Base-by-base conservation (phyloP, 2,888 invertebrate genomes). In the Scaptomyza parva region DNA sequence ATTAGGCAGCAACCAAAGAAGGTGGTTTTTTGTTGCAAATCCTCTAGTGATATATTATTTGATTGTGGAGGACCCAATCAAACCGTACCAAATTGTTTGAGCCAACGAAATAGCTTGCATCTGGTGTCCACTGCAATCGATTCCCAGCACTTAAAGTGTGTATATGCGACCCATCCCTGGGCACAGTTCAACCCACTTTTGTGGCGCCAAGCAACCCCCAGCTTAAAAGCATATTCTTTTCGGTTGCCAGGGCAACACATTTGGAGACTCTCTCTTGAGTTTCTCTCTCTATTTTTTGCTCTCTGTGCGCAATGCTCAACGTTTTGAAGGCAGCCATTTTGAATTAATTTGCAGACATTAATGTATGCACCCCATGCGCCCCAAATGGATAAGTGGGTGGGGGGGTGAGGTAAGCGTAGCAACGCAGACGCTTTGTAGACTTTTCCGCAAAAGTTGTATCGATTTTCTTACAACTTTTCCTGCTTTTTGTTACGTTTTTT, bases 101-200 rank as follows among this genome's bases (percentile, higher is more conserved):
- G 48, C 88, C 88, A 89, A 89, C 88, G 84, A 78, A 78, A 86
- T 50, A 59, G 62, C 45, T 88, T 88, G 88, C 88, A 89, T 88
- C 88, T 89, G 88, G 88, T 88, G 88, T 75, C 78, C 78, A 71
- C 69, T 72, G 61, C 55, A 83, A 78, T 81, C 73, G 79, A 81
- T 86, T 88, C 85, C 71, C 86, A 87, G 55, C 53, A 40, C 43
- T 52, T 50, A 3, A 5, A 35, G 57, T 39, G 39, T 53, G 45
- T 28, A 17, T 45, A 1, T 0, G n/a, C 30, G 37, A 37, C 43
- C 33, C 18, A 44, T 37, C 12, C 9, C 28, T 41, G 40, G 51
- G 37, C 47, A 64, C 47, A 64, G 52, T 37, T 14, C 37, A 6
- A 3, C 37, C 37, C 76, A 20, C 28, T 17, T 11, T 52, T 9